Evolutionary conservation across 1,140 invertebrate genomes (phyloP), one percentile per base, ranked within the genome.

Genomic region (Drosophila tani): DNA sequence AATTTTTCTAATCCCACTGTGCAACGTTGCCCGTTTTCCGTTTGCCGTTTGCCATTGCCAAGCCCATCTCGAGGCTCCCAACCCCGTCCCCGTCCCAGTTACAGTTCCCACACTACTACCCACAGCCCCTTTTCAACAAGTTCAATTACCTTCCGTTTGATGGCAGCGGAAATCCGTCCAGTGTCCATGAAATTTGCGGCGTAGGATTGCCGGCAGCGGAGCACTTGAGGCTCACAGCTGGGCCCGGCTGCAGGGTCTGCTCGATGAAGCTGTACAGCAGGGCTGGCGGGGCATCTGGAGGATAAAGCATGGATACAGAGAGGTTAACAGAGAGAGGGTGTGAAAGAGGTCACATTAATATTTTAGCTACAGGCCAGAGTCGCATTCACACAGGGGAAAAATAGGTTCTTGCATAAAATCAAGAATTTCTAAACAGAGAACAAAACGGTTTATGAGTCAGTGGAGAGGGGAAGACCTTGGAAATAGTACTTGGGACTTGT

Each of bases 141-240:
- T 92, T 92, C 91, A 93, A 93, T 94, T 94, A 96, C 96, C 96
- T 95, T 92, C 95, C 95, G 92, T 96, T 96, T 81, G 95, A 95
- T 69, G 96, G 95, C 63, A 98, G 93, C 46, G 95, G 94, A 91
- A 96, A 96, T 64, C 96, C 97, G 92, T 98, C 97, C 71, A 97
- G 94, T 43, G 95, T 95, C 97, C 97, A 98, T 46, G 95, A 94
- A 81, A 98, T 95, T 86, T 95, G 95, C 9, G 97, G 97, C 50
- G 97, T 97, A 19, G 96, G 97, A 93, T 97, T 97, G 55, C 97
- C 97, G 47, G 96, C 95, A 60, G 97, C 97, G 38, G 95, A 96
- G 92, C 97, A 98, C 93, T 97, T 97, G 49, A 98, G 93, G 51
- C 96, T 97, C 47, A 98, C 96, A 58, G 96, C 95, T n/a, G 96